These are phyloP conservation scores for Rotaria sp. DNA, from an alignment of 2,888 invertebrate species.

Conservation along the genomic window DNA sequence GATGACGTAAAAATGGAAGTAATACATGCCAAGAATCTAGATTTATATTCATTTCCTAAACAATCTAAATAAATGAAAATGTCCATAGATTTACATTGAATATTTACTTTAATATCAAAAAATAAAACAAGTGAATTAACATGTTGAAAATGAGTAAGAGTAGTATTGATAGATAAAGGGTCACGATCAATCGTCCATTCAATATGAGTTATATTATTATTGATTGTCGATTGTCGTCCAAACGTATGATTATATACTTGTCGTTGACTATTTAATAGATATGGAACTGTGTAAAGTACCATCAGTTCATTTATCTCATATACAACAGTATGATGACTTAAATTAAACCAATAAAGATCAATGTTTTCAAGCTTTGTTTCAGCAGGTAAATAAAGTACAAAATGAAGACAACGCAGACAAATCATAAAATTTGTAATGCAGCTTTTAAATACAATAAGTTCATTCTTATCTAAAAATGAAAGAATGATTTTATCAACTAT, in stretches of 20 bases:
- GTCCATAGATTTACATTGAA: neutral
- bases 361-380: neutral
- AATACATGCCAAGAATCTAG: neutral
- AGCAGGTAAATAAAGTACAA: neutral
- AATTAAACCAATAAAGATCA: slow-evolving; percentile 6
- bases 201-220: slow-evolving; percentile 3
- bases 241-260: slow-evolving; percentile 9
- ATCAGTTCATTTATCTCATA: neutral
- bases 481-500: slow-evolving; percentile 3
- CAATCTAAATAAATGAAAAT: neutral
- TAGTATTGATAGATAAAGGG: neutral
- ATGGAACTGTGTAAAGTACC: slow-evolving; percentile 13
- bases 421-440: neutral
- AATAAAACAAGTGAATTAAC: neutral
- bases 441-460: neutral
- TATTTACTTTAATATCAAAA: neutral
- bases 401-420: slow-evolving; percentile 2
- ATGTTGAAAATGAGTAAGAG: slow-evolving; percentile 6
- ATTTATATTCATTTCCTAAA: slow-evolving; percentile 4
- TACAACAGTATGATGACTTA: slow-evolving; percentile 8
- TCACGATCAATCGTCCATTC: slow-evolving; percentile 6
- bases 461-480: slow-evolving; percentile 2
- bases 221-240: neutral
- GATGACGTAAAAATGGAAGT: neutral
- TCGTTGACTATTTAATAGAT: neutral